Conservation (phyloP, 1,140 invertebrate species). For the Lineus longissimus region DNA sequence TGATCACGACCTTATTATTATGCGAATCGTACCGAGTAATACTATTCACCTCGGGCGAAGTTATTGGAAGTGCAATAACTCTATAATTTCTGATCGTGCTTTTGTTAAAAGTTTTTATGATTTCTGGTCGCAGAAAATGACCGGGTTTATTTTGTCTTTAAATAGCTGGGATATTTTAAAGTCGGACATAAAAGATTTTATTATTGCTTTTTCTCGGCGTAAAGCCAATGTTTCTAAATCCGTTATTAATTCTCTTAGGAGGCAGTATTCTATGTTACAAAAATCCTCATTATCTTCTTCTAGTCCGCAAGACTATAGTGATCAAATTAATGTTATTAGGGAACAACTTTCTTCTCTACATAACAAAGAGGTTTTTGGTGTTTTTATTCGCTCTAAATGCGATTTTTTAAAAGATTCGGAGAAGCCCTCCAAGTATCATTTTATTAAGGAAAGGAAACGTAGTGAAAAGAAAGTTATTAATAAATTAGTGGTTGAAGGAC, state of each 20-base stretch:
- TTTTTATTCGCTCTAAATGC: constrained; percentile 13
- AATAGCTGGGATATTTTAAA: constrained; percentile 13
- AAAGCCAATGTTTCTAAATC: constrained; percentile 15
- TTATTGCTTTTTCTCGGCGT: constrained; percentile 10
- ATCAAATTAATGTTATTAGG: neutral
- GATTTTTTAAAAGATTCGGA: constrained; percentile 18
- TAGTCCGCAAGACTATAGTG: neutral
- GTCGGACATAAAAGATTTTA: neutral
- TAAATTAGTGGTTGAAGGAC: constrained; percentile 10
- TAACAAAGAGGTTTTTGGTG: constrained; percentile 11
- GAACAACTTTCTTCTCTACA: constrained; percentile 12
- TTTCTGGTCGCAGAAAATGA: constrained; percentile 16
- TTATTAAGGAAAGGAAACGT: constrained; percentile 12
- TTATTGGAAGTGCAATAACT: no score
- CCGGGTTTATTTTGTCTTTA: no score
- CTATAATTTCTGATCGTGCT: neutral
- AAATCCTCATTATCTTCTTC: no score
- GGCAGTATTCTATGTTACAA: neutral
- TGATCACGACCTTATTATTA: neutral
- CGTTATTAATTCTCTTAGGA: neutral
- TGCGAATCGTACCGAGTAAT: neutral
- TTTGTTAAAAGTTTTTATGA: constrained; percentile 15
- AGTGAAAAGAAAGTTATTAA: constrained; percentile 15
- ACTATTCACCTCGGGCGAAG: constrained; percentile 11
- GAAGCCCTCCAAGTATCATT: constrained; percentile 23